Evolutionary conservation across 2,797 vertebrate species (phyloP).

Genomic region (Liparis tanakae): DNA sequence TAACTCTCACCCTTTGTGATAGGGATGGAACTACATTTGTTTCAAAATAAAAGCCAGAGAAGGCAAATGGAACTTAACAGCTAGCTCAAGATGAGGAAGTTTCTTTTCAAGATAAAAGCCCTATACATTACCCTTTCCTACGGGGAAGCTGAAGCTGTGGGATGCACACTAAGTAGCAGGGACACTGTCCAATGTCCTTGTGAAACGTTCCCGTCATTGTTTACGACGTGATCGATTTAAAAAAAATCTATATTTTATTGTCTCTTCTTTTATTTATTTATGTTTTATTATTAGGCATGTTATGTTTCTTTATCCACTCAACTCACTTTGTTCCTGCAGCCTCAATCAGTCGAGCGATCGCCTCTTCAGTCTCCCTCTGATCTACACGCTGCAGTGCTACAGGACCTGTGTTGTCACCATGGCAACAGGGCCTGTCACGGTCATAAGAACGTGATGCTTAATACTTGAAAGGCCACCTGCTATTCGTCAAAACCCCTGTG

Average conservation of each 20-base stretch:
- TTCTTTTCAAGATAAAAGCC: background rate
- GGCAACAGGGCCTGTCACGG: conserved; percentile 70
- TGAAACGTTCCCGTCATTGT: background rate
- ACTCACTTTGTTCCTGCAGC: conserved; percentile 21
- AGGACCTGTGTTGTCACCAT: conserved; percentile 69
- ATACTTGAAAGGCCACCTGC: conserved; percentile 35
- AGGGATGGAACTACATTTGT: background rate
- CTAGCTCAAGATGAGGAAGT: background rate
- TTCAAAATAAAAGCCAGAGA: no score
- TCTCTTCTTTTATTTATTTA: no score
- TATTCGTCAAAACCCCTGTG: conserved; percentile 26
- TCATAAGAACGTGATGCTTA: conserved; percentile 56
- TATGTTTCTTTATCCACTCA: background rate
- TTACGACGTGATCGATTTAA: background rate
- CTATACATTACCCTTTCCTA: background rate
- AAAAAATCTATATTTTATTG: no score
- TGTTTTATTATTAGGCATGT: background rate
- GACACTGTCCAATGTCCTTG: background rate
- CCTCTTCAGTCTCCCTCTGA: conserved; percentile 43
- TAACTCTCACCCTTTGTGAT: background rate
- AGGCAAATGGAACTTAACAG: background rate
- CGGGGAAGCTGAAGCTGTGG: background rate
- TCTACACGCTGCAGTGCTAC: conserved; percentile 45
- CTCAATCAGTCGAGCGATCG: conserved; percentile 5
- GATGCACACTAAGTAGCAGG: background rate